Conservation (phyloP, 2,888 invertebrate species). For the Fragum sueziense region DNA sequence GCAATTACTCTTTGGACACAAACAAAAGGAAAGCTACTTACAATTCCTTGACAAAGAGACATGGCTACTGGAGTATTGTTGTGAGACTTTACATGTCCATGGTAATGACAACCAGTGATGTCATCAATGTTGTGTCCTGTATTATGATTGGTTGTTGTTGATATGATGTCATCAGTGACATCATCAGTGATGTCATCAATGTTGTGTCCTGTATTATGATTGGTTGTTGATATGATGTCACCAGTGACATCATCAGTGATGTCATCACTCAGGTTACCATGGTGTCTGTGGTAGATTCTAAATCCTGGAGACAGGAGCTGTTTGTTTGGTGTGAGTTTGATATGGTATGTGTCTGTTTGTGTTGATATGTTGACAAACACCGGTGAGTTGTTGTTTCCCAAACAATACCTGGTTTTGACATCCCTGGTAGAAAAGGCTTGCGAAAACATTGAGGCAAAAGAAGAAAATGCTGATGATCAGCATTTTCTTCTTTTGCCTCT, state of each 20-base stretch:
- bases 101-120: slow-evolving; percentile 51
- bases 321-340: slow-evolving; percentile 58
- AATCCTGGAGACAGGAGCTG: slow-evolving; percentile 61
- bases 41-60: slow-evolving; percentile 66
- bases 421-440: too few species aligned
- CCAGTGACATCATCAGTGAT: slow-evolving; percentile 38
- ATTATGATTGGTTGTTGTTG: slow-evolving; percentile 32
- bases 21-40: too few species aligned
- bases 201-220: slow-evolving; percentile 45
- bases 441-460: too few species aligned
- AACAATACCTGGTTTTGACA: too few species aligned
- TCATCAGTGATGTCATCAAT: slow-evolving; percentile 27
- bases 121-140: slow-evolving; percentile 36
- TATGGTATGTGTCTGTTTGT: slow-evolving; percentile 59
- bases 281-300: slow-evolving; percentile 61
- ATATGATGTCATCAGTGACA: too few species aligned
- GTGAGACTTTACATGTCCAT: slow-evolving; percentile 52
- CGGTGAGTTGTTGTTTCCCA: too few species aligned
- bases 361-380: slow-evolving; percentile 63
- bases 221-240: not conserved
- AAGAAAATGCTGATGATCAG: too few species aligned
- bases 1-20: too few species aligned
- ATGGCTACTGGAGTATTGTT: slow-evolving; percentile 56
- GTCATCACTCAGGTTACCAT: slow-evolving; percentile 35
- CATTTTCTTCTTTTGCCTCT: too few species aligned